phyloP scores from a whole-genome alignment of 2,113 vertebrate species.

The Indicator maculatus region DNA sequence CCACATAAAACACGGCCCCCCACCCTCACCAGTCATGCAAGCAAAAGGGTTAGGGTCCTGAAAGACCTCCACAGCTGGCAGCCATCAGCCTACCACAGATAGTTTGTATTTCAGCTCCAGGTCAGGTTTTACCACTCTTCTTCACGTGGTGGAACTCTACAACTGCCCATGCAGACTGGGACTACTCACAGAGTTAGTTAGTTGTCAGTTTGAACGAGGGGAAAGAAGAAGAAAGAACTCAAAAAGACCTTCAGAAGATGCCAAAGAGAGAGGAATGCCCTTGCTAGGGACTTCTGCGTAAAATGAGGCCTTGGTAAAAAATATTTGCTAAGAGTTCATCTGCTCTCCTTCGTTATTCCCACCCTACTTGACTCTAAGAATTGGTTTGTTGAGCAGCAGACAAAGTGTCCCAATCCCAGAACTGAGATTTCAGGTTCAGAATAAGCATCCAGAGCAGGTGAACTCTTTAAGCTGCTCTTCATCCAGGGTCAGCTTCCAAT shows the following conservation, averaged over 20 bases:
- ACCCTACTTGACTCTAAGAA: not conserved
- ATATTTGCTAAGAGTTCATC: conserved; percentile 38
- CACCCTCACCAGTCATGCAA: conserved; percentile 27
- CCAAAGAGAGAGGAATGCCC: conserved; percentile 33
- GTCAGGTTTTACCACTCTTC: conserved; percentile 2
- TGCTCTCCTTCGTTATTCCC: conserved; percentile 8
- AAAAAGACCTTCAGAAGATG: conserved; percentile 34
- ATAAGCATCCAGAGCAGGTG: conserved; percentile 28
- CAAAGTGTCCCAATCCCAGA: not conserved
- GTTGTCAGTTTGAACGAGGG: not conserved
- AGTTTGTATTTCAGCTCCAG: not conserved
- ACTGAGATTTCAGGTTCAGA: conserved; percentile 17
- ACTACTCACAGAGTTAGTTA: not conserved
- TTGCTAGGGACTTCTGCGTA: conserved; percentile 10
- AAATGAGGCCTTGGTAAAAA: not conserved
- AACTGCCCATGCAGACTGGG: not conserved
- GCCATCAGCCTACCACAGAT: not conserved
- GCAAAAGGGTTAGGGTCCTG: not conserved
- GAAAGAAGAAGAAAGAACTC: conserved; percentile 20
- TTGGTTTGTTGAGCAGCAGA: not conserved
- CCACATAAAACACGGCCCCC: conserved; percentile 18
- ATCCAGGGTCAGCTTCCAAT: conserved; percentile 26
- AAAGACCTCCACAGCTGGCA: not conserved
- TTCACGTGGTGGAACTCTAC: not conserved
- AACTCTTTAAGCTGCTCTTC: conserved; percentile 45